Conservation (phyloP, 2,113 vertebrate genomes). For the Delphinapterus leucas region DNA sequence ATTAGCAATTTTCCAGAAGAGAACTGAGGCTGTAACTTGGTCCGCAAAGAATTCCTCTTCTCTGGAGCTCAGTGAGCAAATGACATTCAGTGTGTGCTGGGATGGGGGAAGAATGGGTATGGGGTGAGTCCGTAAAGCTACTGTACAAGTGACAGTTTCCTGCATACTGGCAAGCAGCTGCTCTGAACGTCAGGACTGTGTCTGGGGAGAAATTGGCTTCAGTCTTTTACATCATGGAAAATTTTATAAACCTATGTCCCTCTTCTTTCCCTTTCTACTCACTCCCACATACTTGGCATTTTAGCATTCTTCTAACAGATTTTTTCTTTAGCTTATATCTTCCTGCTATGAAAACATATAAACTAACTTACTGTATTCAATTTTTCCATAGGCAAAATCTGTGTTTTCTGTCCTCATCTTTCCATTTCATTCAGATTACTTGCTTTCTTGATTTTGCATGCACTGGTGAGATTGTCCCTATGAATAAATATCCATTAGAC, state of each 20-base stretch:
- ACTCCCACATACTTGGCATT: constrained; percentile 57
- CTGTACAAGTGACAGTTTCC: constrained; percentile 42
- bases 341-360: constrained; percentile 54
- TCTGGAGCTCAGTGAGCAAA: constrained; percentile 14
- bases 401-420: background rate
- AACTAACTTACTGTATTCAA: background rate
- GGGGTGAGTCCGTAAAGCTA: background rate
- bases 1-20: constrained; percentile 21
- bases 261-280: background rate
- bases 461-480: background rate
- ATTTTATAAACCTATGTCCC: constrained; percentile 51
- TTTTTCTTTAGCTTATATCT: background rate
- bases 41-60: background rate
- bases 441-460: background rate
- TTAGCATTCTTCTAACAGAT: constrained; percentile 30
- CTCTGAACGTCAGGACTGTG: background rate
- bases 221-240: constrained; percentile 71
- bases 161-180: background rate
- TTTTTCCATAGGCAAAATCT: background rate
- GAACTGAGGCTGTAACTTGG: background rate
- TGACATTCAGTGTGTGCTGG: background rate
- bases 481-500: background rate
- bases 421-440: background rate
- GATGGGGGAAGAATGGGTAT: background rate
- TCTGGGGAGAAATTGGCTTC: background rate